These are phyloP conservation scores for Molossus molossus DNA, from an alignment of 2,797 vertebrate species.

Conservation along the genomic window DNA sequence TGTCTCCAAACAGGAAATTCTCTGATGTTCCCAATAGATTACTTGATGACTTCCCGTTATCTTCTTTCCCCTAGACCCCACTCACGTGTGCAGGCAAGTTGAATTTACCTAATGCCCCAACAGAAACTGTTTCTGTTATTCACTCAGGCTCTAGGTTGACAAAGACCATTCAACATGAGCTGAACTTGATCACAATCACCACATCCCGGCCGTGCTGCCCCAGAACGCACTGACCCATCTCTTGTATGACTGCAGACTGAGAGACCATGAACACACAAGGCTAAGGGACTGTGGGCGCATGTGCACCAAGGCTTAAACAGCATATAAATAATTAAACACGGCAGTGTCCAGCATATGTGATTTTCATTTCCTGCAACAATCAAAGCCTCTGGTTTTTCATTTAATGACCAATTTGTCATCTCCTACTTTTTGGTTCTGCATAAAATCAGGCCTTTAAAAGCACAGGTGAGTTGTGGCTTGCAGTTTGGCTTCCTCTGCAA, in stretches of 20 bases:
- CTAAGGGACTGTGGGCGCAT: not conserved
- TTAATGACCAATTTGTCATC: constrained; percentile 25
- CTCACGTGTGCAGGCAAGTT: not conserved
- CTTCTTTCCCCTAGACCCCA: not conserved
- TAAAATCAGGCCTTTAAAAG: constrained; percentile 42
- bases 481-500: constrained; percentile 3
- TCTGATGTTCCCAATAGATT: constrained; percentile 17
- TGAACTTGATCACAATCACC: not conserved
- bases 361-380: constrained; percentile 45
- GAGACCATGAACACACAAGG: not conserved
- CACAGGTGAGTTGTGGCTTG: not conserved
- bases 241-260: not conserved
- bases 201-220: not conserved
- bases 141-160: not conserved
- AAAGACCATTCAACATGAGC: constrained; percentile 27
- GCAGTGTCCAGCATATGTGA: not conserved
- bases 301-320: not conserved
- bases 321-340: constrained; percentile 49
- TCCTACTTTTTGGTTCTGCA: constrained; percentile 8
- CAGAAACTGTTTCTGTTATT: not conserved
- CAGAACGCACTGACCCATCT: not conserved
- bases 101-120: constrained; percentile 19
- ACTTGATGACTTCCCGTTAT: constrained; percentile 6
- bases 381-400: constrained; percentile 24
- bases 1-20: not conserved